Evolutionary conservation across 2,888 invertebrate genomes (phyloP), one percentile per base, ranked within the genome.

Genomic region (Drosophila neoperkinsi): DNA sequence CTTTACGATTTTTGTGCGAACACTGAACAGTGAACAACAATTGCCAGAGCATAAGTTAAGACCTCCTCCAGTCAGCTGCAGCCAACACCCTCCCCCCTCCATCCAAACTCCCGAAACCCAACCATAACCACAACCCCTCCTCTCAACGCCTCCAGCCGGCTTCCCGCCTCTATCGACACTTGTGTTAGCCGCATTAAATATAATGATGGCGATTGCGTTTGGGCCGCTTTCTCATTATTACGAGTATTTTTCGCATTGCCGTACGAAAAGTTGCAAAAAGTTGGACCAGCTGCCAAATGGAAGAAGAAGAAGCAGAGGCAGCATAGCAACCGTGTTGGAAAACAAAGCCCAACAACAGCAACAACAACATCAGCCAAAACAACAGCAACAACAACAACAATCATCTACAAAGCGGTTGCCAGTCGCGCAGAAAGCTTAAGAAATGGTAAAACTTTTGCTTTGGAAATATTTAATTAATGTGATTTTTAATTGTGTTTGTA

Each of bases 391-490:
- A 30, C 21, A 46, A 30, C 1, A 34, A 30, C 16, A 30, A 28
- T 46, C 41, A 56, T 46, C 16, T 16, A 46, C 16, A 53, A 65
- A 52, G 65, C 65, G 49, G 57, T 49, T 71, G 65, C 61, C 68
- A 77, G 82, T 89, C 74, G 84, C 71, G 71, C 73, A 74, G 82
- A 68, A 82, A 82, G 81, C 88, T 86, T 79, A 89, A 90, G 88
- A 87, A 86, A 89, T 81, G 79, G 75, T 72, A 76, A 82, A 89
- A 89, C 75, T 84, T 90, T 90, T 90, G 79, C 88, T 90, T 88
- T 78, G 79, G 77, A 90, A 87, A 82, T 90, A 90, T 87, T 87
- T 90, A 87, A 90, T 90, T 87, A 87, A 90, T 90, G 88, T 88
- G 80, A 87, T 88, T 90, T 88, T 90, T 88, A 87, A 90, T 87